These are phyloP conservation scores for Calidris pygmaea DNA, from an alignment of 2,113 vertebrate species.

Conservation along the genomic window DNA sequence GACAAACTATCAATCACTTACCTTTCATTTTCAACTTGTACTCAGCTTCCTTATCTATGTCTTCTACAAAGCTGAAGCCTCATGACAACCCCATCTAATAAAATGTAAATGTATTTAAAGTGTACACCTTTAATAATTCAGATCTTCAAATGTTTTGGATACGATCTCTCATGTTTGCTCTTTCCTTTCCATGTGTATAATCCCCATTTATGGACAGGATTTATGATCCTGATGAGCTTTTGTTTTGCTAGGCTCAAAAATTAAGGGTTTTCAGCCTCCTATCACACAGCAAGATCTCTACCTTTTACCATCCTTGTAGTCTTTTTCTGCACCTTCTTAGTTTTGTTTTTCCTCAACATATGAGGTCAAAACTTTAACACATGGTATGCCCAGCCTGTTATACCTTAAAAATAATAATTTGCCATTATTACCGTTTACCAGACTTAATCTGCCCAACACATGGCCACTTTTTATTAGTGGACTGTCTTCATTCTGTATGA, in stretches of 20 bases:
- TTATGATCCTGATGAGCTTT: background rate
- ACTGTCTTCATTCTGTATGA: background rate
- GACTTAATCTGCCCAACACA: background rate
- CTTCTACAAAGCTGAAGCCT: background rate
- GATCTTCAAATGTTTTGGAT: background rate
- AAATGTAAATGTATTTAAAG: background rate
- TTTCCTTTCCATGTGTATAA: background rate
- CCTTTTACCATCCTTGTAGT: background rate
- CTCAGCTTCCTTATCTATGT: background rate
- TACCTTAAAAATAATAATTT: background rate
- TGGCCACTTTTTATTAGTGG: background rate
- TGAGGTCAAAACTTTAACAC: background rate
- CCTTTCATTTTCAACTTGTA: background rate
- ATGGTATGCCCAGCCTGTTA: rapidly evolving
- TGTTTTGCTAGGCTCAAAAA: background rate
- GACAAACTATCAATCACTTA: background rate
- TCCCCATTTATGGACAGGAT: background rate
- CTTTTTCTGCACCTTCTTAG: background rate
- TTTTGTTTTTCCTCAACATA: background rate
- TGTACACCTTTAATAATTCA: background rate
- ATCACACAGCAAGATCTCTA: background rate
- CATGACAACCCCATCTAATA: background rate
- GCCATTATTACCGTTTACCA: background rate
- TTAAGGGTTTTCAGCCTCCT: background rate
- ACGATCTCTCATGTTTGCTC: background rate